phyloP scores from a whole-genome alignment of 64 coral and sea anemone genomes.

The Actinia tenebrosa region DNA sequence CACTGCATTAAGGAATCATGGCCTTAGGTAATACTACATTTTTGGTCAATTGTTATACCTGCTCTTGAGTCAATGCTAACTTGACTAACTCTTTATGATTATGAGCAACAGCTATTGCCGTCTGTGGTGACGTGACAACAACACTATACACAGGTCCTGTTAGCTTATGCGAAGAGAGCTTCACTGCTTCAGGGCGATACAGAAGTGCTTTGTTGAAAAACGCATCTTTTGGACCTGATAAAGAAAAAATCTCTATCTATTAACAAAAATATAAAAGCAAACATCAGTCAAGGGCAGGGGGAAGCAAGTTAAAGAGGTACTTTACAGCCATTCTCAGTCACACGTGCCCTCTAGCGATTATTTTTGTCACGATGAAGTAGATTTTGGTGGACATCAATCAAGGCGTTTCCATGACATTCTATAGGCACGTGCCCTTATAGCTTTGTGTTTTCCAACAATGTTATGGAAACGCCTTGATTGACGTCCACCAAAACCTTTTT shows the following conservation, averaged over 20 bases:
- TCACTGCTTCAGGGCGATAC: conserved; percentile 83
- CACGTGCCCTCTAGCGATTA: too few species aligned
- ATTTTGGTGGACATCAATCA: too few species aligned
- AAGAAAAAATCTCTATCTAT: background rate
- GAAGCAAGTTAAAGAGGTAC: too few species aligned
- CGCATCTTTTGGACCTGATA: conserved; percentile 47
- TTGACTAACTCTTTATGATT: conserved; percentile 62
- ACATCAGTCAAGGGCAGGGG: too few species aligned
- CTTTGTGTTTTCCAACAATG: too few species aligned
- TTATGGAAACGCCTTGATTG: too few species aligned
- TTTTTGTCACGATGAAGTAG: too few species aligned
- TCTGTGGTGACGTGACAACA: conserved; percentile 43
- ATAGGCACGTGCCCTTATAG: too few species aligned
- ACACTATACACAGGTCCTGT: conserved; percentile 72
- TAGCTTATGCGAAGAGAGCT: conserved; percentile 59
- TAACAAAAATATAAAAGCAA: too few species aligned
- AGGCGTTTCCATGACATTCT: too few species aligned
- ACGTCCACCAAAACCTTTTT: too few species aligned
- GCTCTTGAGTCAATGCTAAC: conserved; percentile 38
- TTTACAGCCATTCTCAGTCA: too few species aligned
- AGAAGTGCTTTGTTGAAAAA: conserved; percentile 78
- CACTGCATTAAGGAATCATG: background rate
- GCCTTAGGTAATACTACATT: background rate
- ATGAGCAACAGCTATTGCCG: conserved; percentile 59
- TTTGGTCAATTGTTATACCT: conserved; percentile 33